Percentiles rank a stretch among this genome's conserved stretches.
Evolutionary conservation across 2,888 invertebrate genomes (phyloP).

Genomic region (Zygaena filipendulae): DNA sequence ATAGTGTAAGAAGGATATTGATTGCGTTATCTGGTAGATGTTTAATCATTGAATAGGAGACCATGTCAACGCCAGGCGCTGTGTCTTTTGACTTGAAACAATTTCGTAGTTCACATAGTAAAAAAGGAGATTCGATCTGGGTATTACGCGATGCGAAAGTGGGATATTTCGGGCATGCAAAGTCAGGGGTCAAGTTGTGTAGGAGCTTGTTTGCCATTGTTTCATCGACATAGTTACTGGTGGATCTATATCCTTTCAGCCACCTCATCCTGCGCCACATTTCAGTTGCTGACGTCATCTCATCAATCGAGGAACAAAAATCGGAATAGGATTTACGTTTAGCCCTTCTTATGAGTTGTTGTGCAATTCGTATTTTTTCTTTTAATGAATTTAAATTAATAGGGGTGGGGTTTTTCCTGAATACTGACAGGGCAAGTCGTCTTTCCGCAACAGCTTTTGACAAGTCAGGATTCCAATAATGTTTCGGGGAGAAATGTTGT

Average conservation of each 20-base stretch:
- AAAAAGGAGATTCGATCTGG: constrained; percentile 1
- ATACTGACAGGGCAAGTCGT: constrained; percentile 13
- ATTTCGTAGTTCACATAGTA: constrained; percentile 1
- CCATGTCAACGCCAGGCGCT: neutral
- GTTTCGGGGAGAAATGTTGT: constrained; percentile 16
- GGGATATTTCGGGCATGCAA: neutral
- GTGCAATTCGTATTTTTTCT: constrained; percentile 5
- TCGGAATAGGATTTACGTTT: too few relatives aligned
- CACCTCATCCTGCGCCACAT: constrained; percentile 4
- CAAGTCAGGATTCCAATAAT: constrained; percentile 18
- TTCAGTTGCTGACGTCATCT: too few relatives aligned
- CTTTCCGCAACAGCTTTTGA: constrained; percentile 18
- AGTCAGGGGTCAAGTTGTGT: too few relatives aligned
- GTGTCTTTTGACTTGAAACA: constrained; percentile 3
- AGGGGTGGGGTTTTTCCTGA: constrained; percentile 19
- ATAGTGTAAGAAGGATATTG: neutral
- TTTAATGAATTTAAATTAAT: constrained; percentile 11
- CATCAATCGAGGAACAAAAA: too few relatives aligned
- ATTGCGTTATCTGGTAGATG: constrained; percentile 1
- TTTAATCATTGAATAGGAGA: constrained; percentile 4
- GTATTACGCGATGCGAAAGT: constrained; percentile 1
- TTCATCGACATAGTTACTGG: too few relatives aligned
- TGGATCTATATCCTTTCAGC: constrained; percentile 1
- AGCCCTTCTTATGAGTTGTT: too few relatives aligned
- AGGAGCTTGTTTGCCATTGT: too few relatives aligned